Conservation (phyloP, 2,113 vertebrate species). For the Gobius niger region DNA sequence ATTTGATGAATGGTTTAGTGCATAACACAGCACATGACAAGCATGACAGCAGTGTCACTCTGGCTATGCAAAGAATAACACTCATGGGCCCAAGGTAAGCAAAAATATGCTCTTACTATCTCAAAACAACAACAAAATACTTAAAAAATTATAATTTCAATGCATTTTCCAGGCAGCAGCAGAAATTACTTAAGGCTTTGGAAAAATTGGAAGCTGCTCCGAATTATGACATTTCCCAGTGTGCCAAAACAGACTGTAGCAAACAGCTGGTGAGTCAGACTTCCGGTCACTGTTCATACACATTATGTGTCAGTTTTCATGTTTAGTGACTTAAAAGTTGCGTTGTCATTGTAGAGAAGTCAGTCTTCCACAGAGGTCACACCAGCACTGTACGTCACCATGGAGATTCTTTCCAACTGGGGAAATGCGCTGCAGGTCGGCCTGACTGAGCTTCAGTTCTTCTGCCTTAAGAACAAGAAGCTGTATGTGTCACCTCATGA, state of each 20-base stretch:
- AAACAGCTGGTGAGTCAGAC: slow-evolving; percentile 59
- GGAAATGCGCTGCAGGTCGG: slow-evolving; percentile 81
- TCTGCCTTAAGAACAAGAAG: slow-evolving; percentile 79
- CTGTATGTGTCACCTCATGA: slow-evolving; percentile 90
- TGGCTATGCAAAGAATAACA: slow-evolving; percentile 79
- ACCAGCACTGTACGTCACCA: slow-evolving; percentile 85
- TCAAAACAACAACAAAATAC: background rate
- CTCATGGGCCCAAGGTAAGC: slow-evolving; percentile 84
- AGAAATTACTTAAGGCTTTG: slow-evolving; percentile 79
- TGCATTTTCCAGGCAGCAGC: slow-evolving; percentile 83
- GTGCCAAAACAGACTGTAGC: slow-evolving; percentile 46
- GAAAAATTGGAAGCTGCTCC: slow-evolving; percentile 73
- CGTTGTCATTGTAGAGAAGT: slow-evolving; percentile 54
- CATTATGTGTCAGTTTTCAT: slow-evolving; percentile 2
- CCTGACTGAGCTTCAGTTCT: slow-evolving; percentile 91
- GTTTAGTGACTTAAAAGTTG: background rate
- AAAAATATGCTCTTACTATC: background rate
- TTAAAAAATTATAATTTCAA: background rate
- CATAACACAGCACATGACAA: slow-evolving; percentile 47
- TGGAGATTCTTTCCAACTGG: slow-evolving; percentile 97
- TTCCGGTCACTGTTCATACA: slow-evolving; percentile 5
- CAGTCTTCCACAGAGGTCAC: slow-evolving; percentile 62
- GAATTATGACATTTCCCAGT: slow-evolving; percentile 37
- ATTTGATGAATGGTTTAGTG: slow-evolving; percentile 54
- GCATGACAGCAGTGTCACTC: slow-evolving; percentile 63